Evolutionary conservation across 2,113 vertebrate species (phyloP).

Genomic region (Lepisosteus oculatus): DNA sequence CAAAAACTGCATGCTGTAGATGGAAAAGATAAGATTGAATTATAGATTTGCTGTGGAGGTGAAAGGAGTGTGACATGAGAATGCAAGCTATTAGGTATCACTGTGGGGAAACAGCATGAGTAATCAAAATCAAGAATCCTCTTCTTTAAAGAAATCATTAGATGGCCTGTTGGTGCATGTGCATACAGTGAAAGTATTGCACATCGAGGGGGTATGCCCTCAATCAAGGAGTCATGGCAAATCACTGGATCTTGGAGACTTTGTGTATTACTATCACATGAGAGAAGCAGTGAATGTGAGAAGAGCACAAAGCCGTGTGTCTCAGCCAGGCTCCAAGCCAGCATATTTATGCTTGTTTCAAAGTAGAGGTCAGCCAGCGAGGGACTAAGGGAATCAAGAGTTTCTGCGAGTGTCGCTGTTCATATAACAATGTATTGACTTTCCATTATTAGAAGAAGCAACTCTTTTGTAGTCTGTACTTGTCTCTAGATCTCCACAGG

Average conservation of each 20-base stretch:
- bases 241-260: background rate
- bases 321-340: background rate
- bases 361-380: slow-evolving; percentile 8
- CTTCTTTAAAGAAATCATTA: background rate
- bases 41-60: no score
- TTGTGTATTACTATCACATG: background rate
- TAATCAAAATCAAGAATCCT: background rate
- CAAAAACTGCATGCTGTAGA: no score
- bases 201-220: background rate
- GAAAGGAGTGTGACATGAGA: no score
- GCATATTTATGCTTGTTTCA: background rate
- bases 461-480: background rate
- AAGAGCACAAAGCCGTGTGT: background rate
- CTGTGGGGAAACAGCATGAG: background rate
- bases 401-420: background rate
- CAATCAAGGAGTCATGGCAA: background rate
- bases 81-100: no score
- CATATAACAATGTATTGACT: slow-evolving; percentile 6
- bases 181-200: background rate
- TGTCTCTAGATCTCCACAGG: slow-evolving; percentile 1
- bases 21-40: no score
- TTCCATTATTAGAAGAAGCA: slow-evolving; percentile 4
- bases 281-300: background rate
- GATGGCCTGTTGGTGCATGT: background rate
- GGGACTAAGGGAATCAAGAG: background rate